These are phyloP conservation scores for Ornithorhynchus anatinus DNA, from an alignment of 2,113 vertebrate genomes.

Conservation along the genomic window DNA sequence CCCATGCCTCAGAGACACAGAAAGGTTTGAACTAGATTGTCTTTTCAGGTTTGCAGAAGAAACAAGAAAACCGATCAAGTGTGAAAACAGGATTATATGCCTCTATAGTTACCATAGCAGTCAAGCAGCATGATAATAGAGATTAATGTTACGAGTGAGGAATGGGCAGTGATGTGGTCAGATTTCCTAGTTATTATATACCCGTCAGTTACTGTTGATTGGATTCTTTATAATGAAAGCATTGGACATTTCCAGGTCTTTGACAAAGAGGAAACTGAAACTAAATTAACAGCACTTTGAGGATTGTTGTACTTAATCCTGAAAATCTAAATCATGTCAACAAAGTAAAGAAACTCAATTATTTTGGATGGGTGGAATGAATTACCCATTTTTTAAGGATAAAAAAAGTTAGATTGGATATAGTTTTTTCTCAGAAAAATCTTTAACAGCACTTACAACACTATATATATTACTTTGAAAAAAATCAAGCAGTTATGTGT, in stretches of 20 bases:
- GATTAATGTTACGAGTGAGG: not conserved
- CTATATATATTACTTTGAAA: not conserved
- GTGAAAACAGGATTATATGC: constrained; percentile 18
- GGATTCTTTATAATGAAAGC: constrained; percentile 30
- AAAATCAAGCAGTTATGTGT: not conserved
- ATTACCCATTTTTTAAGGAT: too few relatives aligned
- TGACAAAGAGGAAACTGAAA: constrained; percentile 33
- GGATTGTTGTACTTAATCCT: constrained; percentile 41
- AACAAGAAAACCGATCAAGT: constrained; percentile 30
- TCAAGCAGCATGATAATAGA: not conserved
- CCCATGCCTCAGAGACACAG: not conserved
- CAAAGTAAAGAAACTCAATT: constrained; percentile 5
- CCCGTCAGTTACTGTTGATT: constrained; percentile 12
- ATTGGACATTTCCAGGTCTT: constrained; percentile 19
- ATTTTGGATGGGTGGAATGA: too few relatives aligned
- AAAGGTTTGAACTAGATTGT: not conserved
- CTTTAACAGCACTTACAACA: too few relatives aligned
- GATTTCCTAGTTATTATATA: not conserved
- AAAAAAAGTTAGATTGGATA: too few relatives aligned
- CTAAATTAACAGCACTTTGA: constrained; percentile 23
- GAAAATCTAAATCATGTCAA: constrained; percentile 30
- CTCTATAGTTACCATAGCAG: constrained; percentile 18
- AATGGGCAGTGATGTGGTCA: not conserved
- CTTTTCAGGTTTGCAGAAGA: constrained; percentile 17
- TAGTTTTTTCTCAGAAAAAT: too few relatives aligned